Evolutionary conservation across 1,140 invertebrate species (phyloP).

Genomic region (Reticulitermes speratus): DNA sequence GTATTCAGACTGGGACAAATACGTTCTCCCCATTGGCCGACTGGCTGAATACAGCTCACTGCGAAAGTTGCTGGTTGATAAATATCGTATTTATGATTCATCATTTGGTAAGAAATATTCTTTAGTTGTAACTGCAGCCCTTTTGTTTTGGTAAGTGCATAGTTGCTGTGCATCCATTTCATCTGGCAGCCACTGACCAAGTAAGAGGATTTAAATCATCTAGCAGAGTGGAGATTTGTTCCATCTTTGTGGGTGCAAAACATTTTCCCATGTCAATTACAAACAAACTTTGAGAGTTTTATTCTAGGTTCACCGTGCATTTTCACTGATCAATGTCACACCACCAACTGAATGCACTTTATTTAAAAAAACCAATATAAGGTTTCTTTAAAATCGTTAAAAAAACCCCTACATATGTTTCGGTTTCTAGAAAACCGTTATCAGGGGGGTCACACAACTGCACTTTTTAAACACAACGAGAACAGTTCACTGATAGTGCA

Average conservation of each 20-base stretch:
- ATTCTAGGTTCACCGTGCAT: too few species aligned
- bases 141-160: background rate
- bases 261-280: too few species aligned
- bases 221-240: background rate
- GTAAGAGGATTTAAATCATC: background rate
- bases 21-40: constrained; percentile 89
- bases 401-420: too few species aligned
- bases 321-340: too few species aligned
- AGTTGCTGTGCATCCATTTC: constrained; percentile 28
- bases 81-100: constrained; percentile 94
- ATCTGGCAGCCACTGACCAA: background rate
- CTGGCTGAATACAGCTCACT: constrained; percentile 96
- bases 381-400: too few species aligned
- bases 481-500: too few species aligned
- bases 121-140: background rate
- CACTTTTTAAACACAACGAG: too few species aligned
- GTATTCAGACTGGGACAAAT: constrained; percentile 90
- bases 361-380: too few species aligned
- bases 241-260: background rate
- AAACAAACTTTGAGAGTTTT: too few species aligned
- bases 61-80: constrained; percentile 93
- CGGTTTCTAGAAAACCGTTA: too few species aligned
- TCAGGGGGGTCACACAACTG: too few species aligned
- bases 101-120: constrained; percentile 75
- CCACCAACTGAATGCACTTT: too few species aligned